Base-by-base conservation (phyloP, 2,888 invertebrate genomes). In the Trisateles emortualis region DNA sequence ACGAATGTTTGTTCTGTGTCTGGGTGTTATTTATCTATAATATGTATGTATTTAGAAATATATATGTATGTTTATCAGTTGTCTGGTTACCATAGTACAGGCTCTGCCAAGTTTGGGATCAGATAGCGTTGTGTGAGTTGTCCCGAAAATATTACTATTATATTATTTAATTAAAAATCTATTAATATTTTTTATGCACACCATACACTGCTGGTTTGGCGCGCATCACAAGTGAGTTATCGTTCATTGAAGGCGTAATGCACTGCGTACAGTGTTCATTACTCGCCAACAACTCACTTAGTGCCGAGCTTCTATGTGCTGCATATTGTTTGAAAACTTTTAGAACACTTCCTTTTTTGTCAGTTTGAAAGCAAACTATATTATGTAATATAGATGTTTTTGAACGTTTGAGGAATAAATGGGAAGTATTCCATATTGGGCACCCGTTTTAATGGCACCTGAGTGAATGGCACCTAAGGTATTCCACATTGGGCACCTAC, bases 191-290 rank as follows among this genome's bases (percentile, higher is more conserved):
- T n/a, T 36, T 47, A 1, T 53, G 53, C 47, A 33, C 26, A 48
- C 43, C 6, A 5, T 53, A 48, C 53, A 52, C 11, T 41, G 49
- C 52, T 53, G 58, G 66, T 59, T 67, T 63, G 72, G 53, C 63
- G 51, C 59, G 41, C 55, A 49, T 68, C 72, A 67, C 83, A 87
- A 88, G 81, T 79, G 78, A 86, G 84, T 88, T 88, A 87, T 78
- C 77, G 79, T 78, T 78, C 82, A 87, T 86, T 83, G 88, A 85
- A 81, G 80, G 81, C 83, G 78, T 87, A 88, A 88, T 87, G 88
- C 83, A 86, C 81, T 70, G 77, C 72, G 78, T 75, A 74, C 75
- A 78, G 75, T 79, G 81, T 83, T 83, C 80, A 83, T 75, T 81
- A 64, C 45, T 59, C 75, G 54, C 52, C 70, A 81, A 83, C 79